phyloP scores from a whole-genome alignment of 1,140 invertebrate genomes.

The Planococcus citri region DNA sequence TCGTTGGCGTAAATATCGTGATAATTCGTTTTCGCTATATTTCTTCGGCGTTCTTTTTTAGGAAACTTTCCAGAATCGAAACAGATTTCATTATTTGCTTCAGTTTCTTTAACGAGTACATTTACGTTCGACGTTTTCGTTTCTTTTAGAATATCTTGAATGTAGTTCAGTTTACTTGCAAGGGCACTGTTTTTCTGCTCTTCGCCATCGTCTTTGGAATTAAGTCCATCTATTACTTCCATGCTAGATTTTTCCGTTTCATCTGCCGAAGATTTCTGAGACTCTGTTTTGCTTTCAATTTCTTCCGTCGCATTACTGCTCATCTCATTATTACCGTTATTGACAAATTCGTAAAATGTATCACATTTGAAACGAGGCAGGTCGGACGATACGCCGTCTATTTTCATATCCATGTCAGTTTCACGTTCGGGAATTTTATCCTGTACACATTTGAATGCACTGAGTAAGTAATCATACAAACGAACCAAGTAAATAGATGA shows the following conservation, averaged over 20 bases:
- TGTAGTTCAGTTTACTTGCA: slow-evolving; percentile 27
- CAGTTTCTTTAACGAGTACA: slow-evolving; percentile 41
- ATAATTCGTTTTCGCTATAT: slow-evolving; percentile 23
- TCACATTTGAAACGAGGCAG: background rate
- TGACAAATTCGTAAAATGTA: background rate
- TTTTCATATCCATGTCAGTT: background rate
- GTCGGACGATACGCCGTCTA: background rate
- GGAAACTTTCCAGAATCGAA: slow-evolving; percentile 53
- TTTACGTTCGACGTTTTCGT: slow-evolving; percentile 52
- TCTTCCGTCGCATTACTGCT: background rate
- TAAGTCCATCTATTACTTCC: background rate
- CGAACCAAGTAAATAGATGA: background rate
- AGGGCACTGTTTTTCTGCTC: slow-evolving; percentile 29
- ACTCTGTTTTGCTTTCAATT: background rate
- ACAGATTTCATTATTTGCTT: slow-evolving; percentile 41
- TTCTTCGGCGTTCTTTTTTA: slow-evolving; percentile 33
- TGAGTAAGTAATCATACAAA: no score
- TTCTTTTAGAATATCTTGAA: slow-evolving; percentile 49
- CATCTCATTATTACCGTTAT: background rate
- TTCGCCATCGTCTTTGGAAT: slow-evolving; percentile 22
- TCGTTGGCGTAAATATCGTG: slow-evolving; percentile 27
- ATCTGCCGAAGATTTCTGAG: background rate
- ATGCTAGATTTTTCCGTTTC: background rate
- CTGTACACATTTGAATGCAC: no score
- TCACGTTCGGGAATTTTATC: background rate